Base-by-base conservation (phyloP, 2,888 invertebrate species). In the Nebria brevicollis region DNA sequence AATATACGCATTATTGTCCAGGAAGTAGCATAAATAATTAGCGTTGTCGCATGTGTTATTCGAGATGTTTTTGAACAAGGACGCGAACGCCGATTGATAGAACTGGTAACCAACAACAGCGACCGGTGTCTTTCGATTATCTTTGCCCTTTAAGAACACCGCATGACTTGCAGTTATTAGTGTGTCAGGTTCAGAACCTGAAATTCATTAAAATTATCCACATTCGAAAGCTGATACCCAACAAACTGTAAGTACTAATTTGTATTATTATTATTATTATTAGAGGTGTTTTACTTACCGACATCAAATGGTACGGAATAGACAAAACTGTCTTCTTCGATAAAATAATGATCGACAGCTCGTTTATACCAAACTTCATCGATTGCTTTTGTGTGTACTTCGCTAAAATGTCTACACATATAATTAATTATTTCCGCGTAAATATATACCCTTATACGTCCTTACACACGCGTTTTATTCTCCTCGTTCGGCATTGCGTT, bases 1-100 rank as follows among this genome's bases (percentile, higher is more conserved):
- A 25, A 98, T 92, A 90, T 95, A 98, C 6, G 97, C 98, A 87
- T 96, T 96, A 88, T 96, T 96, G 88, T 98, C 98, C 43, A 98
- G 90, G 77, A 98, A 90, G 86, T 94, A 95, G 86, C 98, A 98
- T 95, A 91, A 81, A 93, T 93, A 78, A 65, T 90, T 91, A 2
- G 75, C 43, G 15, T 73, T 15, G 0, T 66, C 77, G n/a, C 70
- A 77, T 6, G n/a, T 77, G 86, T 92, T 94, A 83, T 92, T 93
- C 0, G 97, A 96, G 81, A 95, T 96, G 85, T 96, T 96, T 84
- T 93, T 93, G 88, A 97, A 97, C 85, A 95, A 92, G 74, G 94
- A 92, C 83, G 93, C 92, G 77, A 97, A 92, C 2, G 94, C 93
- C 25, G 93, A 93, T 86, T 97, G 96, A 84, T 94, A 94, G 88